Evolutionary conservation across 2,888 invertebrate species (phyloP), one percentile per base, ranked within the genome.

Genomic region (Sminthurides aquaticus): DNA sequence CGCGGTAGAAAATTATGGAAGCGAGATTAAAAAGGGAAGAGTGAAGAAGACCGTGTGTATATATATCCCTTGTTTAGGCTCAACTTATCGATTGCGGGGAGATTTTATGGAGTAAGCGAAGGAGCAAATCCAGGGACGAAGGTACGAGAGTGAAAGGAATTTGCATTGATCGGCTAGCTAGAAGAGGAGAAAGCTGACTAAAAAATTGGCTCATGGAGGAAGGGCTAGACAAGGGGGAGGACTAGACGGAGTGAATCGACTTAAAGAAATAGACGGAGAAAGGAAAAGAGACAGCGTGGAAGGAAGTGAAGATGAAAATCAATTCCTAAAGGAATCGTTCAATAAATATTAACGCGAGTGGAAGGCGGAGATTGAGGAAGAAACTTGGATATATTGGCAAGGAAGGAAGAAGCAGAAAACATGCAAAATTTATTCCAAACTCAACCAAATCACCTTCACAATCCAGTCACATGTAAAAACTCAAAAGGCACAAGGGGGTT

Each of bases 331-430:
- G 52, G 52, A 15, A 5, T 20, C 52, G 52, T 52, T 52, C 52
- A 18, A 52, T 52, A 52, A 52, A 52, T 52, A 52, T 52, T 52
- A 52, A 52, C 52, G 22, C 5, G 52, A 52, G 5, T 52, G n/a
- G 5, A 52, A 52, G 8, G 52, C 52, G 5, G 22, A 8, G 52
- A 20, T 20, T 20, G 22, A 20, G 8, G 5, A 20, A 5, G 5
- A 52, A 52, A 52, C 11, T 52, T 52, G 52, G 52, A 22, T 18
- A 52, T 52, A 52, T 5, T 15, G 22, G 52, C 52, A 52, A 52
- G 52, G 5, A 5, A 20, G 20, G 15, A 22, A 22, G 52, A 52
- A 11, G 52, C 3, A 8, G 52, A 20, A 34, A 34, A 34, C 15
- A 34, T 34, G 43, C 43, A 34, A 34, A 34, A 34, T 34, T 34